Evolutionary conservation across 2,113 vertebrate species (phyloP), one percentile per base, ranked within the genome.

Genomic region (Sitta europaea): DNA sequence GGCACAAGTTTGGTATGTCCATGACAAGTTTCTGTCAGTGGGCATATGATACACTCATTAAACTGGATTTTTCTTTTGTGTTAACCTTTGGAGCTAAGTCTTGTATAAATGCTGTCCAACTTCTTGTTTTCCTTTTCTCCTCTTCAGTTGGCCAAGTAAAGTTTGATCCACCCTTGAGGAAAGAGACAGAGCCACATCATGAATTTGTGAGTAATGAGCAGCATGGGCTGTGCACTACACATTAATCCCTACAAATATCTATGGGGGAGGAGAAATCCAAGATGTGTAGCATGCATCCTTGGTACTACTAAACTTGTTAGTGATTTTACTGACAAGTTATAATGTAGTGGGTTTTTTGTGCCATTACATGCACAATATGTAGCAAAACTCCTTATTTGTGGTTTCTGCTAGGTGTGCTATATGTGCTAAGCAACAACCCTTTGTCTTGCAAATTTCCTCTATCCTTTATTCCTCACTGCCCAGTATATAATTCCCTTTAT

Each of bases 181-280:
- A 99, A 86, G 99, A 99, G 96, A 99, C 99, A 9, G 99, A 99
- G 58, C 99, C 99, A 54, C 99, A 99, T 97, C 99, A 99, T 90
- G 99, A 99, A 95, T 98, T 99, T 97, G 99, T 99, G 96, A 99
- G 99, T 98, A 97, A 54, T 42, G 11, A 71, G 65, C 54, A 84
- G n/a, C 28, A 50, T 75, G 66, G 45, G 24, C 43, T 82, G 4
- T 68, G 48, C n/a, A 43, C 31, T 59, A 5, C n/a, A 33, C 10
- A 9, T 78, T 78, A 58, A 50, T 75, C 35, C 55, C 47, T 81
- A 21, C 45, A 95, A 43, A 51, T 57, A 66, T 3, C 11, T 29
- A 12, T 48, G n/a, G 12, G 71, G 27, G 11, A 55, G 40, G 29
- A 71, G 40, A 70, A 59, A 42, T 63, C 18, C 15, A 57, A 65